Percentiles rank a stretch among this genome's conserved stretches.
Conservation (phyloP, 2,113 vertebrate genomes). For the Pelvicachromis taeniatus region DNA sequence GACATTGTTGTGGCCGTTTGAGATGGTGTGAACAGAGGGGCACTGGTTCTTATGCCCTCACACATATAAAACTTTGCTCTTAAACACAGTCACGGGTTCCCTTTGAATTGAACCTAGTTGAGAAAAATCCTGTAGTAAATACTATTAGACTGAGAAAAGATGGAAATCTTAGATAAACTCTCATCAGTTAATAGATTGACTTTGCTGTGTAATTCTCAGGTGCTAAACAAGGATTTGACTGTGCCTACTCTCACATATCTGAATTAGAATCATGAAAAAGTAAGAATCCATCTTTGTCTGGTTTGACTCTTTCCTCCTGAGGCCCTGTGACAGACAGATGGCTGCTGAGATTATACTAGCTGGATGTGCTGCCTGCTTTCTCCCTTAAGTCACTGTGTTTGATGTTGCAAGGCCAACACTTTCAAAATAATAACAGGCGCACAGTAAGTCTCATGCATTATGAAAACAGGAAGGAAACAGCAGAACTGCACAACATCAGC, state of each 20-base stretch:
- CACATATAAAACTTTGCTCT: conserved; percentile 18
- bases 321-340: conserved; percentile 62
- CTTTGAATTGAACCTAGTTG: neutral
- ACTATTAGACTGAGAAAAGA: neutral
- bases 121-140: neutral
- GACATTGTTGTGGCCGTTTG: conserved; percentile 29
- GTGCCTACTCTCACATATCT: neutral
- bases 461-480: conserved; percentile 41
- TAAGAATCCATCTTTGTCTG: conserved; percentile 51
- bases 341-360: conserved; percentile 48
- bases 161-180: conserved; percentile 14
- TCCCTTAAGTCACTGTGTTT: conserved; percentile 53
- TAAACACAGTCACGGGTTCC: neutral
- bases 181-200: conserved; percentile 1
- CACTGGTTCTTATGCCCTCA: conserved; percentile 14
- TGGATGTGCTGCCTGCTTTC: conserved; percentile 40
- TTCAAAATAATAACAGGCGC: conserved; percentile 50
- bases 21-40: neutral
- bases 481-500: conserved; percentile 31
- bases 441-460: conserved; percentile 40
- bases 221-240: neutral
- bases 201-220: conserved; percentile 24
- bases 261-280: conserved; percentile 38
- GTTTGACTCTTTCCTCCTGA: conserved; percentile 37
- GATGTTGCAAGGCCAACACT: conserved; percentile 60